Evolutionary conservation across 2,113 vertebrate species (phyloP).

Genomic region (Cyrtonyx montezumae): DNA sequence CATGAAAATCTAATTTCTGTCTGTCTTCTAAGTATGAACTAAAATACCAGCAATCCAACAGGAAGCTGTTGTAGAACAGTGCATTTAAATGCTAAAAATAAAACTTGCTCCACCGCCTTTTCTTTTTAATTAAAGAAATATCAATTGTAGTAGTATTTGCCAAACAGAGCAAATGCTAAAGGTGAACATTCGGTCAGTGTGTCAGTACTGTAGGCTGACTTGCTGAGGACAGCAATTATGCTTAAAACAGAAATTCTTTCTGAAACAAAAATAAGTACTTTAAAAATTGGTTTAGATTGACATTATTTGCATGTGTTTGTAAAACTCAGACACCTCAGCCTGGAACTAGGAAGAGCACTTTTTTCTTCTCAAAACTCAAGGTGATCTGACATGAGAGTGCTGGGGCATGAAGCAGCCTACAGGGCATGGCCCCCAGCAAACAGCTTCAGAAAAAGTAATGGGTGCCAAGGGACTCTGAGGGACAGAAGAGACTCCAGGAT

Average conservation of each 20-base stretch:
- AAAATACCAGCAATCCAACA: background rate
- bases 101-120: background rate
- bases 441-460: background rate
- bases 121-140: background rate
- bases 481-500: background rate
- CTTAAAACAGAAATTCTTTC: background rate
- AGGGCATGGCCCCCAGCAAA: background rate
- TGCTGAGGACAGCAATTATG: background rate
- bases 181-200: background rate
- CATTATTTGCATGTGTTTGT: background rate
- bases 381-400: background rate
- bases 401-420: background rate
- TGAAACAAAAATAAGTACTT: background rate
- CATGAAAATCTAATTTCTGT: background rate
- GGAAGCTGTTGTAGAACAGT: background rate
- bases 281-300: background rate
- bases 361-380: background rate
- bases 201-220: background rate
- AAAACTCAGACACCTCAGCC: background rate
- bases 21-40: background rate
- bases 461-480: background rate
- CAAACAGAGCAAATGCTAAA: rapidly evolving
- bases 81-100: background rate
- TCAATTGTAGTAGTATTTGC: background rate
- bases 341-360: background rate